These are phyloP conservation scores for Orthonevra nobilis DNA, from an alignment of 2,888 invertebrate genomes.

Conservation along the genomic window DNA sequence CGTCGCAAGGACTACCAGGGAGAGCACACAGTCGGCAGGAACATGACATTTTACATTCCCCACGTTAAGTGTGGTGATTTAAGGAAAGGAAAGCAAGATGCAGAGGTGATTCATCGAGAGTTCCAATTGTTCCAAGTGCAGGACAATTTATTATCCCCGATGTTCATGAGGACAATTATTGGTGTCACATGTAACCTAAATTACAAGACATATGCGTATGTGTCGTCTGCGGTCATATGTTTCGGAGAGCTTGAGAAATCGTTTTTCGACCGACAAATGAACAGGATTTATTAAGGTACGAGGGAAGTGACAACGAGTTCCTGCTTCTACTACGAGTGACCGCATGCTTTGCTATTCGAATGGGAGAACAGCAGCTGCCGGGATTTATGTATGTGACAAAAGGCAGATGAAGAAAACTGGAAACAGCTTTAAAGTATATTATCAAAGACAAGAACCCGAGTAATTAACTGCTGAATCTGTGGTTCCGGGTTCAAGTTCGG, in stretches of 20 bases:
- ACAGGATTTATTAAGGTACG: slow-evolving; percentile 26
- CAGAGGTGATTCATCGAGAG: slow-evolving; percentile 33
- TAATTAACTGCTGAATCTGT: no score
- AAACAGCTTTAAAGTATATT: no score
- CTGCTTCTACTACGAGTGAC: background rate
- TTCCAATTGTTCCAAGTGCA: slow-evolving; percentile 41
- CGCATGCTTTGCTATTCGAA: no score
- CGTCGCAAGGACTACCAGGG: slow-evolving; percentile 22
- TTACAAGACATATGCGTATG: slow-evolving; percentile 28
- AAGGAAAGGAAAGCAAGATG: no score
- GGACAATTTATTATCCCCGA: slow-evolving; percentile 51
- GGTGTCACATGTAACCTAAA: slow-evolving; percentile 43
- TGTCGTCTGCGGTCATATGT: background rate
- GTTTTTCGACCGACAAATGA: slow-evolving; percentile 3
- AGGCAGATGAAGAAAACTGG: no score
- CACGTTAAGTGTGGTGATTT: no score
- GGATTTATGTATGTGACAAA: no score
- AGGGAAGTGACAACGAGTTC: background rate
- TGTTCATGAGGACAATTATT: slow-evolving; percentile 56
- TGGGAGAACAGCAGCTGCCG: no score
- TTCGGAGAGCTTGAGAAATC: slow-evolving; percentile 1
- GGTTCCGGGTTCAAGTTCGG: no score
- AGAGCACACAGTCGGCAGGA: slow-evolving; percentile 3
- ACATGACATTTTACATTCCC: no score
- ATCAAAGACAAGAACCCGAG: no score